Evolutionary conservation across 2,888 invertebrate species (phyloP).

Genomic region (Limnephilus lunatus): DNA sequence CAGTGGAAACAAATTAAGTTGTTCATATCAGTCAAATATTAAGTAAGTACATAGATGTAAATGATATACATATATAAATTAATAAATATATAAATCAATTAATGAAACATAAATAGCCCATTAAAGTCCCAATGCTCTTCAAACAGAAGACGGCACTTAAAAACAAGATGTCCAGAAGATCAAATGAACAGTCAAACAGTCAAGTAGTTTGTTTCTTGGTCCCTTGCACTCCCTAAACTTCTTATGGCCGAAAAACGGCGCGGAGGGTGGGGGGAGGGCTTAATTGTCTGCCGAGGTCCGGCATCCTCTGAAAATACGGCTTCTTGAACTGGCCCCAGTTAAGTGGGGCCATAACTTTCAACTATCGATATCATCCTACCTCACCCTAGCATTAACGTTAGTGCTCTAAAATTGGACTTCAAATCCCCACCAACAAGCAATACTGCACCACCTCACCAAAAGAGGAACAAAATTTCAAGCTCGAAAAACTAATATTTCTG

Average conservation of each 20-base stretch:
- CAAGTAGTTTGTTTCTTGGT: background rate
- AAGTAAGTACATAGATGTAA: too few relatives aligned
- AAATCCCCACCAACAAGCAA: background rate
- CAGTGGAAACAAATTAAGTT: too few relatives aligned
- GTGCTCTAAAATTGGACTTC: background rate
- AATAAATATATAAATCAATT: too few relatives aligned
- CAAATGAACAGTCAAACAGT: background rate
- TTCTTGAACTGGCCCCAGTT: conserved; percentile 59
- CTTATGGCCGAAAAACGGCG: background rate
- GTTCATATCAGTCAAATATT: too few relatives aligned
- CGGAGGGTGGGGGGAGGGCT: conserved; percentile 31
- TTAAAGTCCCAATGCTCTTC: too few relatives aligned
- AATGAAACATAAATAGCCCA: too few relatives aligned
- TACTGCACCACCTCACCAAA: background rate
- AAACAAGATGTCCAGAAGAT: background rate
- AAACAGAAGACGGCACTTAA: too few relatives aligned
- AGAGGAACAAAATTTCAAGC: background rate
- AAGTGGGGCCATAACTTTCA: conserved; percentile 60
- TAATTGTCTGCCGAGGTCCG: conserved; percentile 56
- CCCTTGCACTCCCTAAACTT: background rate
- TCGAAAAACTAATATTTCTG: background rate
- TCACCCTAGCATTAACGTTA: conserved; percentile 39
- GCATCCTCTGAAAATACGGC: conserved; percentile 44
- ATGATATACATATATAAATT: too few relatives aligned
- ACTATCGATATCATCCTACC: conserved; percentile 55